Conservation (phyloP, 2,888 invertebrate species). For the Sepiola atlantica region DNA sequence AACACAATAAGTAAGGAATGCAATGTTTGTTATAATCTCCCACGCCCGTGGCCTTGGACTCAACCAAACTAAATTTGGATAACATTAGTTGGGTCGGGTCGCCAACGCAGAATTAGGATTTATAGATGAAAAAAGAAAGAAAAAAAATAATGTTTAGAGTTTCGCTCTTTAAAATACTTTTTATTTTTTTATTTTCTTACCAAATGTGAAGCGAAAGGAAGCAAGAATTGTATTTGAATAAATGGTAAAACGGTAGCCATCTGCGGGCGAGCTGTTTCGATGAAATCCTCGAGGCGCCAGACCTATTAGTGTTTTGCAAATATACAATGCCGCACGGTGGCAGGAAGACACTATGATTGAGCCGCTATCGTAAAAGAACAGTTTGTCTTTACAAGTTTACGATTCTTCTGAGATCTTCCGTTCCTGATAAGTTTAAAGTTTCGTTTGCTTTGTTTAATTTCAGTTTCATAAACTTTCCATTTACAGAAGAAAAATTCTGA, state of each 20-base stretch:
- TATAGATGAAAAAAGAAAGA: background rate
- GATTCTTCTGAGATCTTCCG: background rate
- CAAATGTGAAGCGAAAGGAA: background rate
- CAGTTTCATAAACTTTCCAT: background rate
- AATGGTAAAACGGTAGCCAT: background rate
- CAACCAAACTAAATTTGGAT: background rate
- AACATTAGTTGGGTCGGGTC: background rate
- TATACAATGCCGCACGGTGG: background rate
- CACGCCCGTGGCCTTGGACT: background rate
- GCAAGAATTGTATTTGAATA: background rate
- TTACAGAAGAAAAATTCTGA: too few relatives aligned
- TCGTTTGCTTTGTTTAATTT: background rate
- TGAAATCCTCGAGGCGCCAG: background rate
- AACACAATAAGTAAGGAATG: background rate
- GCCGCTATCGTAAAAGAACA: background rate
- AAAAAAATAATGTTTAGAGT: background rate
- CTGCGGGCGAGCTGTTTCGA: background rate
- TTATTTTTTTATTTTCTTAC: background rate
- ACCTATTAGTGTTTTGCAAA: conserved; percentile 32
- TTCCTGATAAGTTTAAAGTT: background rate
- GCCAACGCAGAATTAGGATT: background rate
- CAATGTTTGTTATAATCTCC: background rate
- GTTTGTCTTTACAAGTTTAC: background rate
- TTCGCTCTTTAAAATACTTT: background rate
- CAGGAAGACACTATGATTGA: background rate